phyloP scores from a whole-genome alignment of 2,797 vertebrate species.

The Onychomys arenicola region DNA sequence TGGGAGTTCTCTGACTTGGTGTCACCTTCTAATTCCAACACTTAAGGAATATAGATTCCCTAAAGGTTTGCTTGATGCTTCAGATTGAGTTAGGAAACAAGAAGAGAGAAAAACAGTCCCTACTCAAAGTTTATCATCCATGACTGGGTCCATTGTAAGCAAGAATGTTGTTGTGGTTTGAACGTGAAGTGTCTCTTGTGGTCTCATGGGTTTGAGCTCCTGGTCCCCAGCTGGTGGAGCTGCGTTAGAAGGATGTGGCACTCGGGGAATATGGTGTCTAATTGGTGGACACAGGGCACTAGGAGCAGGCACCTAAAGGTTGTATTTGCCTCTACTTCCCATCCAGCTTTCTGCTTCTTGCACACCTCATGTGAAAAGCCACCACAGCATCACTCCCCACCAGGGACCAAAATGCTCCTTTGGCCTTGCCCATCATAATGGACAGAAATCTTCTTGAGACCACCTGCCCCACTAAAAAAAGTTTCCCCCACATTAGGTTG shows the following conservation, averaged over 20 bases:
- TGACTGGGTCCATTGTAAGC: neutral
- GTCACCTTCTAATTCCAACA: conserved; percentile 17
- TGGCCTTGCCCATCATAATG: neutral
- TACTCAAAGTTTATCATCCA: neutral
- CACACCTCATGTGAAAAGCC: too few relatives aligned
- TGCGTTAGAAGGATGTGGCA: neutral
- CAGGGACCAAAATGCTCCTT: neutral
- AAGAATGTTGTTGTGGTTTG: neutral
- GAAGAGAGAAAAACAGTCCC: neutral
- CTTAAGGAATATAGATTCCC: conserved; percentile 1
- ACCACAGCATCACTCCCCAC: neutral
- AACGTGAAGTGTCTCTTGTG: neutral
- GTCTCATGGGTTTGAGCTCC: neutral
- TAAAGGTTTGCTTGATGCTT: neutral
- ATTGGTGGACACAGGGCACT: too few relatives aligned
- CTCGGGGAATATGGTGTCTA: neutral
- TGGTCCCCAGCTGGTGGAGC: neutral
- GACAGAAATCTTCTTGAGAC: neutral
- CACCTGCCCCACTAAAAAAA: neutral
- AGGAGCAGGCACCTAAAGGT: neutral
- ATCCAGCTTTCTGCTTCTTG: neutral
- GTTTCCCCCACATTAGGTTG: neutral
- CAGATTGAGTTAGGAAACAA: neutral
- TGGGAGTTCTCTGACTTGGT: neutral
- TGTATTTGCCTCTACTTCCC: neutral